These are phyloP conservation scores for Sarcophaga carnaria DNA, from an alignment of 2,888 invertebrate genomes.

Conservation along the genomic window DNA sequence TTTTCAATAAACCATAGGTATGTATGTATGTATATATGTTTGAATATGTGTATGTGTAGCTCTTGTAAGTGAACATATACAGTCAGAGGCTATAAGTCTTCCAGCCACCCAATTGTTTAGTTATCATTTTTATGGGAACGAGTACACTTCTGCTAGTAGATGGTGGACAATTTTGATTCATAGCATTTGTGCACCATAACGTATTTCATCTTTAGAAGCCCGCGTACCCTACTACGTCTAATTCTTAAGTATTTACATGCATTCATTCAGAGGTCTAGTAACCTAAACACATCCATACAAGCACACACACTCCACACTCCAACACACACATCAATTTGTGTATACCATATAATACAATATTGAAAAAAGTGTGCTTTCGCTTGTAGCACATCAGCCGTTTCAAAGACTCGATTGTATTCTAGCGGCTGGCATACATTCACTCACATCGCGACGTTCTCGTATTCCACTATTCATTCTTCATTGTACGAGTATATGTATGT, in stretches of 20 bases:
- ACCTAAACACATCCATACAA: background rate
- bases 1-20: slow-evolving; percentile 64
- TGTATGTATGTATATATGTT: background rate
- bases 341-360: background rate
- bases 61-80: background rate
- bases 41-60: background rate
- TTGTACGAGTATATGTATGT: background rate
- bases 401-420: slow-evolving; percentile 61
- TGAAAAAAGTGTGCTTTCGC: slow-evolving; percentile 23
- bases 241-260: slow-evolving; percentile 44
- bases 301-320: background rate
- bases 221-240: background rate
- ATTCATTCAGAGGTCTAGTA: background rate
- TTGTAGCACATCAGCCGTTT: slow-evolving; percentile 42
- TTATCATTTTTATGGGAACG: slow-evolving; percentile 34
- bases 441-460: slow-evolving; percentile 5
- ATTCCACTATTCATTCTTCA: slow-evolving; percentile 22
- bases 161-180: slow-evolving; percentile 67
- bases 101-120: slow-evolving; percentile 40
- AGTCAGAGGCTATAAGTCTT: slow-evolving; percentile 6
- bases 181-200: slow-evolving; percentile 52
- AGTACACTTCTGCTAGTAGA: slow-evolving; percentile 13
- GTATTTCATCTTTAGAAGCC: slow-evolving; percentile 40
- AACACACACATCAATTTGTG: background rate
- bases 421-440: slow-evolving; percentile 31